phyloP scores from a whole-genome alignment of 2,888 invertebrate genomes.

The Phrixothrix hirtus region DNA sequence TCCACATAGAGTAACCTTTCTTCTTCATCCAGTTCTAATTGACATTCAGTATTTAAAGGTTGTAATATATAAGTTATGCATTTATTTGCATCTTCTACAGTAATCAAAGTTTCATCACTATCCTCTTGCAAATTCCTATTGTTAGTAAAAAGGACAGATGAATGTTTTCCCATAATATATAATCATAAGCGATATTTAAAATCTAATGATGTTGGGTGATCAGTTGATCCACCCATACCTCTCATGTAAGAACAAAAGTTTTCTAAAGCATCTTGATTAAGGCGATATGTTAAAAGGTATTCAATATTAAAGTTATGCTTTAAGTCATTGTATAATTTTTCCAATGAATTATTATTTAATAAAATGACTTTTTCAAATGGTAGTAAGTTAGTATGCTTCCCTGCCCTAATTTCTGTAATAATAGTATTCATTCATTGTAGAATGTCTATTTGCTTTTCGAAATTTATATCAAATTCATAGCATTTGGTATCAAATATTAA shows the following conservation, averaged over 20 bases:
- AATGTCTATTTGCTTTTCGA: neutral
- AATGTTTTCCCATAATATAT: neutral
- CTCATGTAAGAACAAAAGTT: neutral
- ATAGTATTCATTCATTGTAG: neutral
- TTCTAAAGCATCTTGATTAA: neutral
- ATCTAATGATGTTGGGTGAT: neutral
- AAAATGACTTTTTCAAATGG: constrained; percentile 1
- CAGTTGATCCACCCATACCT: neutral
- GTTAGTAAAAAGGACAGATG: neutral
- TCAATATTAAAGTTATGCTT: no score
- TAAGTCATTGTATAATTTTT: neutral
- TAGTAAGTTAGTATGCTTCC: neutral
- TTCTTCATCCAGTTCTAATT: no score
- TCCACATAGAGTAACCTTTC: no score
- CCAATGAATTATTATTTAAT: neutral
- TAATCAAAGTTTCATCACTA: neutral
- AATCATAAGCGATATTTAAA: neutral
- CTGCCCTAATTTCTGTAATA: neutral
- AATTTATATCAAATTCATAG: neutral
- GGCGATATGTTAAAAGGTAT: neutral
- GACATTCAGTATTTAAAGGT: no score
- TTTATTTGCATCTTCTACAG: neutral
- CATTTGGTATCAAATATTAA: neutral
- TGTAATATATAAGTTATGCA: no score
- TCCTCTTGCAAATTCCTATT: neutral